Percentiles rank a stretch among this genome's conserved stretches.
phyloP scores from a whole-genome alignment of 1,140 invertebrate species.

The Neotoxoptera formosana region DNA sequence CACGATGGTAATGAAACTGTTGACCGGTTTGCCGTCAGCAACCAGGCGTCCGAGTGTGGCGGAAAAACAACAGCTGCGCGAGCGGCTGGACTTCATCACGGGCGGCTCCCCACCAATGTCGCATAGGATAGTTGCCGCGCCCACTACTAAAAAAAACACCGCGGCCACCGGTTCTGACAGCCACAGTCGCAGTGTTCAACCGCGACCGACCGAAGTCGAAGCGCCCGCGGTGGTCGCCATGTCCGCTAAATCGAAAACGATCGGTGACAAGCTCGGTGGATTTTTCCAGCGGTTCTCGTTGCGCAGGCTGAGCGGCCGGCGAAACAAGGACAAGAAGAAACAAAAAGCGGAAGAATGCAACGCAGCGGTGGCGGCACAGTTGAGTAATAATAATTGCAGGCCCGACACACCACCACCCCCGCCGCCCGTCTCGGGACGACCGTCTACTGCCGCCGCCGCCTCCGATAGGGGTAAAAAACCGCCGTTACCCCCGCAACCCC shows the following conservation, averaged over 20 bases:
- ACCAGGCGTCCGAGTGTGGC: constrained; percentile 46
- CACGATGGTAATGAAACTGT: constrained; percentile 56
- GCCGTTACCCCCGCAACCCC: constrained; percentile 49
- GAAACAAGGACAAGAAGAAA: constrained; percentile 61
- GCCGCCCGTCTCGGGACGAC: constrained; percentile 61
- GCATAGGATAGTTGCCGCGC: constrained; percentile 34
- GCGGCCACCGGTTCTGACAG: constrained; percentile 28
- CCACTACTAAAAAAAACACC: background rate
- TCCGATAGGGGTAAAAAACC: constrained; percentile 61
- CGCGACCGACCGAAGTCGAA: constrained; percentile 34
- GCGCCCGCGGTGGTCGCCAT: background rate
- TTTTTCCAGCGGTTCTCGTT: constrained; percentile 68
- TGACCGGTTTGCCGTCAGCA: constrained; percentile 51
- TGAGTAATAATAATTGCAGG: constrained; percentile 62
- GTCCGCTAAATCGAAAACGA: constrained; percentile 50
- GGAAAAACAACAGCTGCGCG: constrained; percentile 57
- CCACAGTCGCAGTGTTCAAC: constrained; percentile 52
- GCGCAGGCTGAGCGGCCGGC: constrained; percentile 65
- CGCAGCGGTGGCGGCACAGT: constrained; percentile 58
- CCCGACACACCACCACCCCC: constrained; percentile 65
- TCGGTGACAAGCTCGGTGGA: constrained; percentile 63
- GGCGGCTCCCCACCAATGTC: constrained; percentile 56
- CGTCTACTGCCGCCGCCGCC: constrained; percentile 59
- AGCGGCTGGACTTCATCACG: constrained; percentile 57
- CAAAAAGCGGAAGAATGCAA: constrained; percentile 63